Percentiles rank a stretch among this genome's conserved stretches.
phyloP scores from a whole-genome alignment of 2,888 invertebrate genomes.

The Gasteruption jaculator region DNA sequence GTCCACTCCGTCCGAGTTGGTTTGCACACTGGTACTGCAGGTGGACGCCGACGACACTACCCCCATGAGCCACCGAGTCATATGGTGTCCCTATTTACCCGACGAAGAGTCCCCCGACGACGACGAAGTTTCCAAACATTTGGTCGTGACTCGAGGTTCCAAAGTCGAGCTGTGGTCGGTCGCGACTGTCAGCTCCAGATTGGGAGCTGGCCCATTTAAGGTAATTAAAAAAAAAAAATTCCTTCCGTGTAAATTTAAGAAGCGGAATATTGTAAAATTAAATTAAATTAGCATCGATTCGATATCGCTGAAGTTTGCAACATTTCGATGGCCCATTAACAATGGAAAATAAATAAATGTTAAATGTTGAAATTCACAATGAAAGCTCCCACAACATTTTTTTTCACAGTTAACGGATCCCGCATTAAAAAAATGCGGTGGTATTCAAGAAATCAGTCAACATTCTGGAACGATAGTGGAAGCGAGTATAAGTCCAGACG shows the following conservation, averaged over 20 bases:
- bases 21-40: constrained; percentile 60
- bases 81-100: constrained; percentile 93
- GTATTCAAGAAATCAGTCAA: constrained; percentile 57
- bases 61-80: constrained; percentile 65
- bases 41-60: constrained; percentile 53
- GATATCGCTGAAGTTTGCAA: no score
- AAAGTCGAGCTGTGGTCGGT: constrained; percentile 55
- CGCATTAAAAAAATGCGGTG: constrained; percentile 35
- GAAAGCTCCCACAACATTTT: not conserved
- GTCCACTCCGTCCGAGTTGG: constrained; percentile 49
- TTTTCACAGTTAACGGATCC: constrained; percentile 35
- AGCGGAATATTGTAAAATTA: not conserved
- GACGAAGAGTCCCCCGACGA: constrained; percentile 55
- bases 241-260: constrained; percentile 7
- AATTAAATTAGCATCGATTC: no score
- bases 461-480: constrained; percentile 69
- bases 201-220: constrained; percentile 32
- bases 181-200: constrained; percentile 34
- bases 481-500: constrained; percentile 91
- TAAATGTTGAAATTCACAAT: no score
- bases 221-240: constrained; percentile 18
- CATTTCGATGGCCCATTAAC: no score
- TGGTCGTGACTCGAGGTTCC: constrained; percentile 76
- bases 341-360: no score
- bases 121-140: constrained; percentile 70